Percentiles rank a stretch among this genome's conserved stretches.
Conservation (phyloP, 2,888 invertebrate species). For the Spisula solida region DNA sequence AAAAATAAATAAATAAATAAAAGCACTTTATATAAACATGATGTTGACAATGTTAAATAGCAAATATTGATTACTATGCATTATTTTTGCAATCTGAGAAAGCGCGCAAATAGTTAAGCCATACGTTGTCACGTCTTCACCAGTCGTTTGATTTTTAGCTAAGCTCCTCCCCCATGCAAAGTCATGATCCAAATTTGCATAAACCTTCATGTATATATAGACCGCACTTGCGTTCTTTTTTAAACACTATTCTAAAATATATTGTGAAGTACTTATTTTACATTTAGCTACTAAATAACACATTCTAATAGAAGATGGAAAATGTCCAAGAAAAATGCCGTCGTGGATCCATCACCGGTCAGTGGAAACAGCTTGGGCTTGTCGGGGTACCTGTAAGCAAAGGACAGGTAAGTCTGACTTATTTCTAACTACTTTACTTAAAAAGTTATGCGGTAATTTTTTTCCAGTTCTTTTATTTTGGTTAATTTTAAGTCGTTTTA, state of each 20-base stretch:
- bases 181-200: conserved; percentile 27
- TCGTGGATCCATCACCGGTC: conserved; percentile 5
- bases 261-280: not conserved
- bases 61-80: too few relatives aligned
- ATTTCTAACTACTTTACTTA: not conserved
- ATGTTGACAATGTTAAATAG: too few relatives aligned
- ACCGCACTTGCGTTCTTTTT: not conserved
- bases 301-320: not conserved
- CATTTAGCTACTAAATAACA: not conserved
- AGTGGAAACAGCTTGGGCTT: conserved; percentile 69
- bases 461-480: too few relatives aligned
- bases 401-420: conserved; percentile 73
- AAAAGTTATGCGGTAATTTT: not conserved
- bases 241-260: not conserved
- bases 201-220: conserved; percentile 34
- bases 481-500: too few relatives aligned
- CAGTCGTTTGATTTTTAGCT: not conserved
- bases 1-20: too few relatives aligned
- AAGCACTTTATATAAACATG: too few relatives aligned
- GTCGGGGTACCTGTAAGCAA: conserved; percentile 78
- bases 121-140: too few relatives aligned
- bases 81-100: too few relatives aligned
- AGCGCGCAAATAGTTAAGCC: too few relatives aligned
- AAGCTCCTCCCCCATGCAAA: not conserved
- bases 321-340: not conserved